Percentiles rank a stretch among this genome's conserved stretches.
phyloP scores from a whole-genome alignment of 1,140 invertebrate species.

The Penaeus indicus region DNA sequence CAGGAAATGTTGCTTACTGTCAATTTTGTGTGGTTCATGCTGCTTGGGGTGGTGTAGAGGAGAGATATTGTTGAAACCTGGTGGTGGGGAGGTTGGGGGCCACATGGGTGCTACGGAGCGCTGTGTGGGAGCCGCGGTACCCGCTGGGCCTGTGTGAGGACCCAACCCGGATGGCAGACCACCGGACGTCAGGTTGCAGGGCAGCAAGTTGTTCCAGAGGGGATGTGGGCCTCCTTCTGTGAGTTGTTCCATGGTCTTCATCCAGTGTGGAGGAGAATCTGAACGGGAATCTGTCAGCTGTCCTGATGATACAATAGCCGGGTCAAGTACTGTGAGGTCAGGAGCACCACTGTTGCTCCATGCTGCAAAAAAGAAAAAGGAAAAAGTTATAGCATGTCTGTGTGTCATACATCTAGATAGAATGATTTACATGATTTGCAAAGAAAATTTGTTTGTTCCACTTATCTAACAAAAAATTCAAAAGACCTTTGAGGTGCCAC shows the following conservation, averaged over 20 bases:
- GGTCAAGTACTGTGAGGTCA: slow-evolving; percentile 88
- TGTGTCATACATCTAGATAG: too few species aligned
- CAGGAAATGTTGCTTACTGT: slow-evolving; percentile 56
- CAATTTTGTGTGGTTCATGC: slow-evolving; percentile 64
- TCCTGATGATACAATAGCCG: slow-evolving; percentile 79
- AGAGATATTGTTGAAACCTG: slow-evolving; percentile 64
- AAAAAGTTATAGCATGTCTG: not conserved
- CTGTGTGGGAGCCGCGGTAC: slow-evolving; percentile 58
- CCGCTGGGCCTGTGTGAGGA: slow-evolving; percentile 60
- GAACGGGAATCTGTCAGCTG: slow-evolving; percentile 68
- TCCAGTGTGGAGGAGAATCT: slow-evolving; percentile 73
- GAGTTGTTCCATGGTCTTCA: slow-evolving; percentile 73
- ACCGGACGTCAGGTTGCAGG: slow-evolving; percentile 56
- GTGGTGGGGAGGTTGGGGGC: slow-evolving; percentile 66
- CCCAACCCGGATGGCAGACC: slow-evolving; percentile 62
- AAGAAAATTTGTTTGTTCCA: too few species aligned
- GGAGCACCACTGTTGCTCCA: slow-evolving; percentile 67
- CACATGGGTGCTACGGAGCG: slow-evolving; percentile 63
- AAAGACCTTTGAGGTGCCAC: too few species aligned
- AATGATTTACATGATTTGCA: too few species aligned
- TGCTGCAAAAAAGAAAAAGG: slow-evolving; percentile 9
- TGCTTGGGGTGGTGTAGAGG: slow-evolving; percentile 65
- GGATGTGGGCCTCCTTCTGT: slow-evolving; percentile 70
- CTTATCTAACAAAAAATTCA: too few species aligned
- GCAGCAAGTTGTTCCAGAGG: slow-evolving; percentile 56